phyloP scores from a whole-genome alignment of 2,888 invertebrate species.

The Masnerella sp. region DNA sequence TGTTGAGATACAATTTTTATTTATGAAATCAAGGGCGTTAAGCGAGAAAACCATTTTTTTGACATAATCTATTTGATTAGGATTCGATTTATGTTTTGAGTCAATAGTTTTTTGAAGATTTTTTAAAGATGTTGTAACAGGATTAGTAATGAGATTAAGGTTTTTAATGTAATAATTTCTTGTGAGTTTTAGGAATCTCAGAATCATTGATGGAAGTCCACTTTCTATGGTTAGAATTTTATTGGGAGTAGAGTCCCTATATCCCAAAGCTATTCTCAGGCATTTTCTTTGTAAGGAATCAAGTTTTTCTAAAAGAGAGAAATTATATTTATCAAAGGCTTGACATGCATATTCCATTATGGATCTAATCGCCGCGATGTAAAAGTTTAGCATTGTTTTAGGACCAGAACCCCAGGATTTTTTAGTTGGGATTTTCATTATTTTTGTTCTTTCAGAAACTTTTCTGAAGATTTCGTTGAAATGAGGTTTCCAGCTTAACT shows the following conservation, averaged over 20 bases:
- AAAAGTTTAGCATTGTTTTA: constrained; percentile 13
- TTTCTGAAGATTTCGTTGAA: background rate
- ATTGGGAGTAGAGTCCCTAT: background rate
- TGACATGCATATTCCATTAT: constrained; percentile 13
- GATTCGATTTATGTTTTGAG: no score
- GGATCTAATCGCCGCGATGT: constrained; percentile 11
- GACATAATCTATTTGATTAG: no score
- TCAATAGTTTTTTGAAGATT: background rate
- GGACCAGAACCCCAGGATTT: constrained; percentile 18
- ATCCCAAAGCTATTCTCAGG: background rate
- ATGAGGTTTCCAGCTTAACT: constrained; percentile 27
- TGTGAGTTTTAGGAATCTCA: background rate
- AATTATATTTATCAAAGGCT: constrained; percentile 4
- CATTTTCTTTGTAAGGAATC: constrained; percentile 3
- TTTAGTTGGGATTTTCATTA: constrained; percentile 2
- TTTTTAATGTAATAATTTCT: constrained; percentile 7
- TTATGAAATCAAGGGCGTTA: no score
- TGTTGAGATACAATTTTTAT: no score
- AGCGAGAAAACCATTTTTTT: no score
- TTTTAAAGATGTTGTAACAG: constrained; percentile 3
- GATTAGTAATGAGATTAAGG: background rate
- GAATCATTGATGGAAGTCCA: background rate
- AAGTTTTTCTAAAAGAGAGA: background rate
- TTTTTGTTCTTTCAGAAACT: background rate
- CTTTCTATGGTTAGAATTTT: constrained; percentile 9